These are phyloP conservation scores for Dallia pectoralis DNA, from an alignment of 2,797 vertebrate species.

Conservation along the genomic window DNA sequence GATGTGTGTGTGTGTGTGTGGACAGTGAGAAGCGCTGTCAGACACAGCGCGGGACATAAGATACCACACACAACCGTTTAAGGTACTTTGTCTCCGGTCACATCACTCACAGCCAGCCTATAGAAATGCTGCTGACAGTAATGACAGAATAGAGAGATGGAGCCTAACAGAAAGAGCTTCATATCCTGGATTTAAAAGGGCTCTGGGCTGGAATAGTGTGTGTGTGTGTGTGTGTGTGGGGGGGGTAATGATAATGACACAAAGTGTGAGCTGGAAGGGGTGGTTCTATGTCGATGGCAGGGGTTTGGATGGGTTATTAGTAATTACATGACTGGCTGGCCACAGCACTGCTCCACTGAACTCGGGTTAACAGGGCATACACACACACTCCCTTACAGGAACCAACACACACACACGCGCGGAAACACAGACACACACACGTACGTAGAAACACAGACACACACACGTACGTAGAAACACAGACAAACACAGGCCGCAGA, in stretches of 20 bases:
- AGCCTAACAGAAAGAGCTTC: background rate
- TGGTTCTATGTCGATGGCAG: background rate
- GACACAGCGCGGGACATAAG: background rate
- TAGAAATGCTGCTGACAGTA: background rate
- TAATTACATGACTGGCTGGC: slow-evolving; percentile 29
- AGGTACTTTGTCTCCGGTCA: background rate
- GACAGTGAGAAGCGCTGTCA: background rate
- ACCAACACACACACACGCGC: slow-evolving; percentile 12
- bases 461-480: background rate
- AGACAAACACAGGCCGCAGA: slow-evolving; percentile 9
- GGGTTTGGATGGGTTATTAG: slow-evolving; percentile 1
- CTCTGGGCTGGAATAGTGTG: slow-evolving; percentile 3
- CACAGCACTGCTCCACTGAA: background rate
- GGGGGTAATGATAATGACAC: background rate
- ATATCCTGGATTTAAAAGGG: background rate
- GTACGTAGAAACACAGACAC: slow-evolving; percentile 8
- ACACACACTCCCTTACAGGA: background rate
- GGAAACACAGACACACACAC: slow-evolving; percentile 15
- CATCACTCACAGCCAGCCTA: background rate
- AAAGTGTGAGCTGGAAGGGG: background rate
- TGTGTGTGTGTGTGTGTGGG: too few relatives aligned
- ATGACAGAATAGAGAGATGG: background rate
- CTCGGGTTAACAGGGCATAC: background rate
- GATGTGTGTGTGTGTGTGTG: slow-evolving; percentile 29
- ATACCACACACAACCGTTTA: background rate